phyloP scores from a whole-genome alignment of 2,888 invertebrate species.

The Strigamia maritima region DNA sequence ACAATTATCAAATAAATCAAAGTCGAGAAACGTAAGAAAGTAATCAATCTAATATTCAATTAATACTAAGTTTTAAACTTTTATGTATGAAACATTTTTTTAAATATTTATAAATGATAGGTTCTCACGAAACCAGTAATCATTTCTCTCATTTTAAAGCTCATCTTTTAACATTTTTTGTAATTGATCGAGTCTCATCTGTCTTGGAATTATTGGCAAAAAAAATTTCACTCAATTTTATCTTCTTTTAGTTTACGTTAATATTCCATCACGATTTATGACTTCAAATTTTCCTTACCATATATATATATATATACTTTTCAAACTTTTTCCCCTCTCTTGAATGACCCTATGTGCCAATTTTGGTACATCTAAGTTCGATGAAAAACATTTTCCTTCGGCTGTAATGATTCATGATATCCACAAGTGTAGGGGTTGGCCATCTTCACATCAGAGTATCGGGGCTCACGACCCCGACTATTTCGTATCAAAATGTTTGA shows the following conservation, averaged over 20 bases:
- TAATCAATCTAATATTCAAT: background rate
- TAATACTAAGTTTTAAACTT: background rate
- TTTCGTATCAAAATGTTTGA: constrained; percentile 32
- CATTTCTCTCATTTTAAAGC: background rate
- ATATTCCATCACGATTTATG: constrained; percentile 20
- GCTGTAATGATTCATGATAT: constrained; percentile 26
- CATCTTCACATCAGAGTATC: constrained; percentile 31
- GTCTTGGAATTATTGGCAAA: background rate
- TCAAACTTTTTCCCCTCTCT: background rate
- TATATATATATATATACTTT: background rate
- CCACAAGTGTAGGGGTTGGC: constrained; percentile 31
- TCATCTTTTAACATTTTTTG: background rate
- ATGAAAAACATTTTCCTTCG: constrained; percentile 6
- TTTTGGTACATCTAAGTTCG: constrained; percentile 23
- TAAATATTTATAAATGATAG: background rate
- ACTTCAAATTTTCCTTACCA: background rate
- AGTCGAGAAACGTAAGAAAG: background rate
- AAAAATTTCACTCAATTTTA: background rate
- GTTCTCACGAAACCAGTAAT: background rate
- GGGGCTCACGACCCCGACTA: constrained; percentile 15
- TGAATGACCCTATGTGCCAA: constrained; percentile 17
- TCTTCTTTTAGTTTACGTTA: background rate
- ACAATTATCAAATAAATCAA: background rate
- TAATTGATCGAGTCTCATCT: constrained; percentile 1
- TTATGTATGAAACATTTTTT: background rate